Percentiles rank a stretch among this genome's conserved stretches.
Evolutionary conservation across 2,888 invertebrate genomes (phyloP).

Genomic region (Tachina fera): DNA sequence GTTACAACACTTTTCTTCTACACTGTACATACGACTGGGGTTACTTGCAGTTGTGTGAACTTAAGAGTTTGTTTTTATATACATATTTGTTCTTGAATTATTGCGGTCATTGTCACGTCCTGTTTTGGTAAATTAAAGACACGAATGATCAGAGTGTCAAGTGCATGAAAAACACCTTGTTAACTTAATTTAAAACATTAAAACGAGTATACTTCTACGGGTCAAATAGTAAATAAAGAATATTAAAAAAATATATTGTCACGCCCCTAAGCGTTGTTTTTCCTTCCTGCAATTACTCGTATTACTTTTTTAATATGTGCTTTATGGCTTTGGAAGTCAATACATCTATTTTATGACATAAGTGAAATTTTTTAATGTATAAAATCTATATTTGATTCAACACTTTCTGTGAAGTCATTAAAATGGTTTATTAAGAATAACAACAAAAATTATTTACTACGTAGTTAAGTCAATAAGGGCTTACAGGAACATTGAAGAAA

Average conservation of each 20-base stretch:
- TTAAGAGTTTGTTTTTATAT: not conserved
- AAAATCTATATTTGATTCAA: too few relatives aligned
- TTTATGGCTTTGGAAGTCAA: not conserved
- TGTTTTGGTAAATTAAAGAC: slow-evolving; percentile 15
- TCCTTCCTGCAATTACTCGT: not conserved
- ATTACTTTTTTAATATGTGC: not conserved
- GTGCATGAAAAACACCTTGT: slow-evolving; percentile 29
- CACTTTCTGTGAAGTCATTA: too few relatives aligned
- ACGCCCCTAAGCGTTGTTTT: not conserved
- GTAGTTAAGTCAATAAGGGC: too few relatives aligned
- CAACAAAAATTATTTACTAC: too few relatives aligned
- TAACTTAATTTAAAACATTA: slow-evolving; percentile 17
- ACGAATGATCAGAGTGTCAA: slow-evolving; percentile 9
- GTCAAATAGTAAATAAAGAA: not conserved
- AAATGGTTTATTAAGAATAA: too few relatives aligned
- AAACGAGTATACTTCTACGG: not conserved
- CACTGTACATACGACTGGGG: too few relatives aligned
- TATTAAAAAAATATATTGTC: slow-evolving; percentile 10
- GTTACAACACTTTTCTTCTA: too few relatives aligned
- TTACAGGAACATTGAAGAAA: too few relatives aligned
- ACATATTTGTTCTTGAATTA: slow-evolving; percentile 4
- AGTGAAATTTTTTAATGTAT: too few relatives aligned
- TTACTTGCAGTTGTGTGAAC: not conserved
- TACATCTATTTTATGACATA: not conserved
- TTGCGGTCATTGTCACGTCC: slow-evolving; percentile 28